These are phyloP conservation scores for Pinctada fucata DNA, from an alignment of 2,888 invertebrate genomes.

Conservation along the genomic window DNA sequence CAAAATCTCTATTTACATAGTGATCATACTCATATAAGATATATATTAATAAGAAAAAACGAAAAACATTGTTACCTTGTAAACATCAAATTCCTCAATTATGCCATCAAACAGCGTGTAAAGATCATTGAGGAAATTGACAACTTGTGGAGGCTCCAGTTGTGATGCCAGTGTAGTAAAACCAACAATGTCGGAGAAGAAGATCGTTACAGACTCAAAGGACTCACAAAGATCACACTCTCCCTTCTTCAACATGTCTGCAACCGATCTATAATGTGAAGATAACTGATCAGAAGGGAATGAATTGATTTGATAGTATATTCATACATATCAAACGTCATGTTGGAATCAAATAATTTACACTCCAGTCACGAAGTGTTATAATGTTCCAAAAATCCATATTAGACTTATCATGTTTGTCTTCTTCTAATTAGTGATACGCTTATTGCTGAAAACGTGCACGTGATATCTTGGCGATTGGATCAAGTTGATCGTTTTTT, in stretches of 20 bases:
- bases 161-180: constrained; percentile 56
- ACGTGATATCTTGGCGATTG: too few relatives aligned
- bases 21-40: neutral
- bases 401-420: too few relatives aligned
- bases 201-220: constrained; percentile 53
- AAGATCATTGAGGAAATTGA: constrained; percentile 57
- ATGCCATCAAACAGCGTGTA: constrained; percentile 57
- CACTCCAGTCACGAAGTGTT: too few relatives aligned
- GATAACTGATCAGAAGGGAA: too few relatives aligned
- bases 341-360: too few relatives aligned
- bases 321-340: too few relatives aligned
- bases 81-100: constrained; percentile 52
- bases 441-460: too few relatives aligned
- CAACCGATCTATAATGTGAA: constrained; percentile 45
- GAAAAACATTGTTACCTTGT: constrained; percentile 47
- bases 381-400: too few relatives aligned
- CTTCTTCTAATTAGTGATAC: too few relatives aligned
- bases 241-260: constrained; percentile 57
- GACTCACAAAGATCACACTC: constrained; percentile 44
- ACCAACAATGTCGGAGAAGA: constrained; percentile 62
- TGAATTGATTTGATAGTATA: too few relatives aligned
- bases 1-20: neutral
- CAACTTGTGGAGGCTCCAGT: constrained; percentile 54
- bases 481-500: too few relatives aligned
- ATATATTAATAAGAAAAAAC: too few relatives aligned